phyloP scores from a whole-genome alignment of 2,888 invertebrate species.

The Drosophila flavopinicola region DNA sequence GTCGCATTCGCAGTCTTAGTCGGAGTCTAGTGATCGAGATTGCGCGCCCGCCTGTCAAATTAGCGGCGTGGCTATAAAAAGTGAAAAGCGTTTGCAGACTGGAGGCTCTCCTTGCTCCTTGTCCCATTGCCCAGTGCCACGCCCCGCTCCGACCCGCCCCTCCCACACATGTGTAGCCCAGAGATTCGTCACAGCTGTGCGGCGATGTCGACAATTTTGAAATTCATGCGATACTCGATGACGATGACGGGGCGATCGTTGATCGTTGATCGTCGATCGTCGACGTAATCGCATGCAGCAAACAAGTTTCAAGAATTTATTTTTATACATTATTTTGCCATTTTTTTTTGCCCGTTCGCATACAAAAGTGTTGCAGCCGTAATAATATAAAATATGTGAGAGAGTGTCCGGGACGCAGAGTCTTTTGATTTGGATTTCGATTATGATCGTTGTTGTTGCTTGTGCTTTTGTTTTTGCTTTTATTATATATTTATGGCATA shows the following conservation, averaged over 20 bases:
- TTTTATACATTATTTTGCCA: too few relatives aligned
- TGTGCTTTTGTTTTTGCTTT: conserved; percentile 19
- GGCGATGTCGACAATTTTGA: conserved; percentile 67
- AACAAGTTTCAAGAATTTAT: conserved; percentile 75
- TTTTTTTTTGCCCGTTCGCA: conserved; percentile 54
- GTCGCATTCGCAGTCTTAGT: conserved; percentile 10
- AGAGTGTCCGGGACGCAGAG: conserved; percentile 47
- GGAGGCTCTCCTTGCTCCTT: conserved; percentile 27
- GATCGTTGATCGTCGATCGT: conserved; percentile 32
- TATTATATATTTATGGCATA: conserved; percentile 74
- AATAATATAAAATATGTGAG: conserved; percentile 54
- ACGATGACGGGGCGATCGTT: conserved; percentile 63
- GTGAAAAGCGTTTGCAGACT: conserved; percentile 68
- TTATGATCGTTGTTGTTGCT: conserved; percentile 39
- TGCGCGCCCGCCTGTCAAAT: conserved; percentile 76
- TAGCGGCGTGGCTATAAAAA: conserved; percentile 74
- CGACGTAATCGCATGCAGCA: conserved; percentile 76
- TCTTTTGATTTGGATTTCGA: conserved; percentile 40
- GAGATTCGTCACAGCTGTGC: conserved; percentile 73
- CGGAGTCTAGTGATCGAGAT: conserved; percentile 65
- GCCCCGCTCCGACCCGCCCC: too few relatives aligned
- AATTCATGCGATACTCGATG: conserved; percentile 73
- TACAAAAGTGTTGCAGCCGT: conserved; percentile 70
- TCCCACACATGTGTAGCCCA: conserved; percentile 37
- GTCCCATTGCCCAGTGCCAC: conserved; percentile 28